Conservation (phyloP, 2,888 invertebrate genomes). For the Caenorhabditis panamensis region DNA sequence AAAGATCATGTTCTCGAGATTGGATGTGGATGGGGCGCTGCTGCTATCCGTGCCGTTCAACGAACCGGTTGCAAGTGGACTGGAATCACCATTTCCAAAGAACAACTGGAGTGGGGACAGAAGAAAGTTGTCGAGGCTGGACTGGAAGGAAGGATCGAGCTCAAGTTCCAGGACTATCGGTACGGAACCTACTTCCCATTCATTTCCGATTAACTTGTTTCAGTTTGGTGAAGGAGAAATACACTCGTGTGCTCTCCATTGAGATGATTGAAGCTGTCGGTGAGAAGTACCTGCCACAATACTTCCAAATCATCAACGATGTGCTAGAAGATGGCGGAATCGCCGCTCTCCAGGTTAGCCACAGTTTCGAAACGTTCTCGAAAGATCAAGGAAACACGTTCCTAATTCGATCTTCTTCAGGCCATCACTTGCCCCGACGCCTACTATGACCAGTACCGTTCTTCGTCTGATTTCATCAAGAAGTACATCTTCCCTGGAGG, state of each 20-base stretch:
- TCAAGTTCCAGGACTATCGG: conserved; percentile 77
- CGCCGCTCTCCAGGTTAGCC: conserved; percentile 70
- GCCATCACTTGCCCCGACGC: conserved; percentile 76
- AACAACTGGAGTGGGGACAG: conserved; percentile 72
- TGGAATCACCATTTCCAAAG: conserved; percentile 76
- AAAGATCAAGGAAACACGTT: conserved; percentile 18
- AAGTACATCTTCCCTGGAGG: conserved; percentile 80
- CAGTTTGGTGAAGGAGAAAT: conserved; percentile 71
- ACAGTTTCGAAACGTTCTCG: conserved; percentile 7
- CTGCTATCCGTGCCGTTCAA: conserved; percentile 73
- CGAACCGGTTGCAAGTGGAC: conserved; percentile 75
- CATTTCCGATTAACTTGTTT: neutral
- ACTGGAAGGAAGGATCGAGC: conserved; percentile 69
- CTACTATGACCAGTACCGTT: conserved; percentile 74
- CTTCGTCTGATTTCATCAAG: conserved; percentile 76
- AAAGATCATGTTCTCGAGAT: conserved; percentile 76
- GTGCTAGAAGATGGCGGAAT: conserved; percentile 70
- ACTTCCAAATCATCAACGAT: conserved; percentile 73
- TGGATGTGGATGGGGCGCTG: conserved; percentile 78
- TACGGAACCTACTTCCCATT: conserved; percentile 6
- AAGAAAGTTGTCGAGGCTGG: conserved; percentile 68
- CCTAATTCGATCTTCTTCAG: conserved; percentile 51
- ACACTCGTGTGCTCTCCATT: conserved; percentile 70
- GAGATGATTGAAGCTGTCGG: conserved; percentile 80
- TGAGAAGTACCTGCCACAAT: conserved; percentile 73